Base-by-base conservation (phyloP, 2,113 vertebrate genomes). In the Saccopteryx leptura region DNA sequence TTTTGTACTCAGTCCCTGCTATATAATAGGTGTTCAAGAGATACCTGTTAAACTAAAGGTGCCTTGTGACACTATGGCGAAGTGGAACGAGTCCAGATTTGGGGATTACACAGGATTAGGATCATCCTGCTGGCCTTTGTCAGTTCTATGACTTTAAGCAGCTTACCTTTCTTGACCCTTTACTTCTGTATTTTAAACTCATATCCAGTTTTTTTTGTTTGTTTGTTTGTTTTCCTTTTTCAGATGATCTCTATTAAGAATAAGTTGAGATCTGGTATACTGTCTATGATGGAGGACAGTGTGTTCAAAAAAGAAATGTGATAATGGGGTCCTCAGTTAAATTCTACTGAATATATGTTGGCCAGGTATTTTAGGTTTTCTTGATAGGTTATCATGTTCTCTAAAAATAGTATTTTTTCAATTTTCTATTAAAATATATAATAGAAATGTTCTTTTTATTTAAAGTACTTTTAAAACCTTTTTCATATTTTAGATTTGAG, bases 401-500 rank as follows among this genome's bases (percentile, higher is more conserved):
- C 58, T 74, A 58, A 92, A 66, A 78, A 74, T 61, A 14, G 0
- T 58, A 17, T 56, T 61, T 72, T 82, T 88, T 94, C 66, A 75
- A 78, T 94, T 83, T 3, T 81, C 14, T 60, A 61, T 63, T 88
- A 23, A 91, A 92, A 54, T n/a, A 81, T 65, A 58, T 75, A 79
- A 60, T 82, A 72, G 79, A 66, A 58, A 78, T 82, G 13, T 72
- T 90, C 31, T 83, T 79, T 76, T 66, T 88, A 78, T 81, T 78
- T 65, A 75, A 87, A 83, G 39, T 75, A 71, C 74, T 87, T 90
- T 65, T 61, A 69, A 63, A 80, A 74, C 4, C 12, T 60, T 86
- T 82, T 56, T 91, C 23, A n/a, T 89, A 46, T 89, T 92, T 95
- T 88, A 95, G 71, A 33, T 50, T 63, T 87, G 24, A 92, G 19